Evolutionary conservation across 2,888 invertebrate species (phyloP), one percentile per base, ranked within the genome.

Genomic region (Bombylius discolor): DNA sequence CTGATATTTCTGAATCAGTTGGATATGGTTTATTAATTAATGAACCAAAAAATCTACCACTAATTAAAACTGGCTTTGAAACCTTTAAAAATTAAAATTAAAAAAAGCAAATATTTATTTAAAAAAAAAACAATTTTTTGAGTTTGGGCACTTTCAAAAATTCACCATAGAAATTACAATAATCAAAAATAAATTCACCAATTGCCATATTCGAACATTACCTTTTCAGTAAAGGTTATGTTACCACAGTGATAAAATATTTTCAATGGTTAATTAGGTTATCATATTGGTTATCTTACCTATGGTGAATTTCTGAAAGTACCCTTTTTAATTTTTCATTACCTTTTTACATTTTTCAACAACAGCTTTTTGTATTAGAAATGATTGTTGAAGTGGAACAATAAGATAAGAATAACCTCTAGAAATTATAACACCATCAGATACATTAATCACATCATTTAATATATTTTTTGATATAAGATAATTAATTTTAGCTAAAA

Each of bases 401-500:
- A 87, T 87, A 64, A 87, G 83, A 58, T 87, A 85, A 60, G 89
- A 75, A 68, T 87, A 86, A 62, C 87, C 88, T 59, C 88, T 78
- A 32, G 89, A 87, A 1, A 89, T 84, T 83, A 87, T 87, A 52
- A 90, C 81, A 56, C 87, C 89, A 70, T 90, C 89, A 5, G 83
- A 78, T 14, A 77, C 82, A 11, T 71, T 68, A 32, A 88, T 81
- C 61, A 89, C 87, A 63, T 83, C 83, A 65, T 87, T 84, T 59
- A 87, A 79, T 67, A 82, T 81, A 50, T 78, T 76, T 63, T 84
- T 77, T 14, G 86, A 87, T 69, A 94, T 91, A 68, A 94, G 91
- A 75, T 95, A 95, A 76, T 97, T 96, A 66, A 97, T 93, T 77
- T 97, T 97, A 61, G 95, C 88, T 67, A 97, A 92, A 67, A 97